Conservation (phyloP, 2,113 vertebrate genomes). For the Dicaeum eximium region DNA sequence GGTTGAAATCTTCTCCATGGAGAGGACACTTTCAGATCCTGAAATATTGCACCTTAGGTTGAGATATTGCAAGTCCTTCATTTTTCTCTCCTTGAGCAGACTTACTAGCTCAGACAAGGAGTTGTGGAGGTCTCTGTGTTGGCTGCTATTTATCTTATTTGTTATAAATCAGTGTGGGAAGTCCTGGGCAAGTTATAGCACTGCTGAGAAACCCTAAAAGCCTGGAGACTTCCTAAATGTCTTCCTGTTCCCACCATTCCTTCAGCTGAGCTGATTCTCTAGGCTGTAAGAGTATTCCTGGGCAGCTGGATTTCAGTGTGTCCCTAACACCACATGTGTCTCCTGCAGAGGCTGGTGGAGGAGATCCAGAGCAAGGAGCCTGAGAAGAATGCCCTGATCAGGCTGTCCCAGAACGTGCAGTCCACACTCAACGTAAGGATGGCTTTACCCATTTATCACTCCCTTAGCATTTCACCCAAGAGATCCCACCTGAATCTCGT, state of each 20-base stretch:
- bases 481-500: background rate
- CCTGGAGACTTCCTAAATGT: background rate
- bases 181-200: background rate
- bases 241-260: background rate
- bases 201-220: background rate
- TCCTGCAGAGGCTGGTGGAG: constrained; percentile 80
- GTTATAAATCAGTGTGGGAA: background rate
- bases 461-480: background rate
- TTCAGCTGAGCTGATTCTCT: background rate
- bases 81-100: background rate
- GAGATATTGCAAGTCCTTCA: background rate
- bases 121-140: background rate
- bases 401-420: constrained; percentile 83
- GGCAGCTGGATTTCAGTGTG: background rate
- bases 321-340: background rate
- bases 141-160: background rate
- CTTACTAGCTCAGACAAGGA: background rate
- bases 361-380: constrained; percentile 84
- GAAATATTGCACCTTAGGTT: background rate
- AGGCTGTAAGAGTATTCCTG: background rate
- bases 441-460: background rate
- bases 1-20: background rate
- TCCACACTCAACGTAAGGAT: constrained; percentile 79
- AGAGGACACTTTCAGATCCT: background rate
- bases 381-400: constrained; percentile 74